phyloP scores from a whole-genome alignment of 2,113 vertebrate species.

The Turnix velox region DNA sequence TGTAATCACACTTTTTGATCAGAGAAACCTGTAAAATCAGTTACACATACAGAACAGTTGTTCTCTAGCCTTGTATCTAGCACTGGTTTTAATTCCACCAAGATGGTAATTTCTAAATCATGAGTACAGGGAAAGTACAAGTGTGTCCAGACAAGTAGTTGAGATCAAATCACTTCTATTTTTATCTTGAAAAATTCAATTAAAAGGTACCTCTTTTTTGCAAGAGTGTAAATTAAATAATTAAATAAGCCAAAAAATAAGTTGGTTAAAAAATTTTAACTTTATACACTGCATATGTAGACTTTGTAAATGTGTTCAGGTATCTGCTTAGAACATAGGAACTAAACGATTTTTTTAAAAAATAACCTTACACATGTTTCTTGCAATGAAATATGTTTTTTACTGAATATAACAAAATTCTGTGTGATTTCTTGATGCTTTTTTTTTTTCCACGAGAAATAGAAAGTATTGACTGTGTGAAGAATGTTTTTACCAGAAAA shows the following conservation, averaged over 20 bases:
- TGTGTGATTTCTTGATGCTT: background rate
- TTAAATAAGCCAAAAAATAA: background rate
- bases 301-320: background rate
- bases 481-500: background rate
- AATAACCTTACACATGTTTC: background rate
- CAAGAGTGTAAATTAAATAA: background rate
- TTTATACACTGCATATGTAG: background rate
- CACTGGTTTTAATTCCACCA: background rate
- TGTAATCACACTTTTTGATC: background rate
- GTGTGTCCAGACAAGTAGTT: background rate
- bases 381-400: slow-evolving; percentile 35
- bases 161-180: background rate
- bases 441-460: background rate
- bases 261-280: background rate
- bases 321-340: background rate
- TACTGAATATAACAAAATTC: background rate
- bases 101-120: background rate
- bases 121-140: background rate
- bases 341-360: background rate
- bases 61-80: background rate
- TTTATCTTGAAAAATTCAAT: background rate
- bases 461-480: background rate
- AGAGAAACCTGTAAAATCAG: background rate
- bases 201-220: background rate
- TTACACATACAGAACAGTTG: background rate